Evolutionary conservation across 2,113 vertebrate species (phyloP).

Genomic region (Phalacrocorax aristotelis): DNA sequence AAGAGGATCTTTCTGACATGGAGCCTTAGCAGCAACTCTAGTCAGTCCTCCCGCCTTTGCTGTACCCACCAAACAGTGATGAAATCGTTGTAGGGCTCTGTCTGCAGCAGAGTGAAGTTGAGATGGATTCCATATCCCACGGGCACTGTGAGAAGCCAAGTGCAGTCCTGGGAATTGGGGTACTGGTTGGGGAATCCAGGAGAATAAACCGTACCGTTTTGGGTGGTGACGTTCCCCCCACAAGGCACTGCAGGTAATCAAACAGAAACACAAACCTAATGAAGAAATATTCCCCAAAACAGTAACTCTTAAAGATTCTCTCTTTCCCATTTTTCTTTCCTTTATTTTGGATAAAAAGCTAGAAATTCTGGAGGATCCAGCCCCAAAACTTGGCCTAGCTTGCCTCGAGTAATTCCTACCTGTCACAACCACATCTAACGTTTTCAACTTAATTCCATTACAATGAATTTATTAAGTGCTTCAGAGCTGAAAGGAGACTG

Average conservation of each 20-base stretch:
- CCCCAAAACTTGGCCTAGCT: not conserved
- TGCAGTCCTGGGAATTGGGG: conserved; percentile 91
- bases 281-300: not conserved
- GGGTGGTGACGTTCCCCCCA: conserved; percentile 89
- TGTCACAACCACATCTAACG: not conserved
- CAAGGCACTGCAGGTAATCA: conserved; percentile 84
- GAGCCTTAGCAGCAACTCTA: fast-evolving
- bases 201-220: conserved; percentile 94
- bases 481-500: not conserved
- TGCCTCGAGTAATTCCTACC: not conserved
- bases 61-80: conserved; percentile 90
- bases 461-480: not conserved
- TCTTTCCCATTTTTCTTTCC: not conserved
- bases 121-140: conserved; percentile 88
- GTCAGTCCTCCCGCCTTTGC: not conserved
- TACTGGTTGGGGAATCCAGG: conserved; percentile 95
- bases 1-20: fast-evolving
- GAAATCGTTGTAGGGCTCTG: conserved; percentile 92
- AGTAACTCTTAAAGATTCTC: fast-evolving
- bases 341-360: not conserved
- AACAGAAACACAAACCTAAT: conserved; percentile 8
- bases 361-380: not conserved
- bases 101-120: conserved; percentile 93
- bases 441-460: not conserved
- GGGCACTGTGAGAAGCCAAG: conserved; percentile 89